Evolutionary conservation across 2,113 vertebrate genomes (phyloP).

Genomic region (Typhlomys cinereus): DNA sequence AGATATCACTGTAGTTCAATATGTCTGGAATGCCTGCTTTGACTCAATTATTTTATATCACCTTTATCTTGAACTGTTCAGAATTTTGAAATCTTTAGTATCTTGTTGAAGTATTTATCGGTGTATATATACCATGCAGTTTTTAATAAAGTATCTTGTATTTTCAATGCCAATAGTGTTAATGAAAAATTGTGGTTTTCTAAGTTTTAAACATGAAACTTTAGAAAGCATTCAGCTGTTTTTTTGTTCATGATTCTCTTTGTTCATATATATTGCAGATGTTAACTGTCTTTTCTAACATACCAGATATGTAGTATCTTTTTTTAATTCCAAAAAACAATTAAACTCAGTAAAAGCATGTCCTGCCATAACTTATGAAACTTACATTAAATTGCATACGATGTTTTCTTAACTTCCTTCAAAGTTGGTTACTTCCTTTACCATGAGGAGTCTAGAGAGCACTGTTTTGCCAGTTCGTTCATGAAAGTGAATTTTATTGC

Average conservation of each 20-base stretch:
- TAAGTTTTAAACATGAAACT: not conserved
- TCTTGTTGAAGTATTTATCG: not conserved
- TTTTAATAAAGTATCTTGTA: conserved; percentile 26
- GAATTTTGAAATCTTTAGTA: conserved; percentile 31
- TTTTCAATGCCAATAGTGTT: not conserved
- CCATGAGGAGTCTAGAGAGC: not conserved
- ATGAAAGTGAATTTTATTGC: not conserved
- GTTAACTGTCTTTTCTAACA: not conserved
- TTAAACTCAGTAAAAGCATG: conserved; percentile 40
- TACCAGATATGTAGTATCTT: not conserved
- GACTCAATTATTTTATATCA: not conserved
- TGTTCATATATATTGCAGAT: conserved; percentile 26
- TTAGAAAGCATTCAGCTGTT: not conserved
- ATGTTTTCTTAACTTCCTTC: not conserved
- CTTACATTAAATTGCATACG: not conserved
- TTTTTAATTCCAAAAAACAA: conserved; percentile 45
- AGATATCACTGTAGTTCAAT: not conserved
- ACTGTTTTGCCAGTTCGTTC: not conserved
- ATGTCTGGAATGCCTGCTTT: not conserved
- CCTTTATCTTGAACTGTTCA: conserved; percentile 13
- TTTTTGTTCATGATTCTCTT: conserved; percentile 7
- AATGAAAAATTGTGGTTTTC: not conserved
- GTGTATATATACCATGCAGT: not conserved
- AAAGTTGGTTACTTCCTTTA: not conserved
- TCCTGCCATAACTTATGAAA: not conserved